phyloP scores from a whole-genome alignment of 2,113 vertebrate genomes.

The Eubucco bourcierii region DNA sequence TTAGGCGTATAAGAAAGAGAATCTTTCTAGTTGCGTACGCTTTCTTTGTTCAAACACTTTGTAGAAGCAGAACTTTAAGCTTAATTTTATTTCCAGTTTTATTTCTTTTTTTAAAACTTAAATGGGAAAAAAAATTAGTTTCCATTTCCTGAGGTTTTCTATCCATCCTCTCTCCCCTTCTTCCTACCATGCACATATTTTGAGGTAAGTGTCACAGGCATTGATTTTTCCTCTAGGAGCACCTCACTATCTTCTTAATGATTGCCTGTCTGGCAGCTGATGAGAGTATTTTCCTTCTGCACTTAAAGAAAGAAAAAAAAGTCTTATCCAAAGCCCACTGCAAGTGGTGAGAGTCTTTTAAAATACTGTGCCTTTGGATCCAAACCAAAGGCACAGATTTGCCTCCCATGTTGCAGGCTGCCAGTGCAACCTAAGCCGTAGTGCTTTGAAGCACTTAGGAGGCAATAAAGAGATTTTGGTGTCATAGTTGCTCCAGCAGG shows the following conservation, averaged over 20 bases:
- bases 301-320: background rate
- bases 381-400: background rate
- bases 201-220: background rate
- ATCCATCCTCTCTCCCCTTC: background rate
- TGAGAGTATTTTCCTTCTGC: conserved; percentile 8
- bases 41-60: background rate
- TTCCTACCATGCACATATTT: background rate
- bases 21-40: background rate
- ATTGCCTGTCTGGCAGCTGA: conserved; percentile 1
- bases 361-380: background rate
- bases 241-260: conserved; percentile 24
- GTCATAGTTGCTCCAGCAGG: background rate
- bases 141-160: background rate
- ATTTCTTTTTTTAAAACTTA: background rate
- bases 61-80: background rate
- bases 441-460: background rate
- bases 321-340: background rate
- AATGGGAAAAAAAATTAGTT: background rate
- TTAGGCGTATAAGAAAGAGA: background rate
- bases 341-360: background rate
- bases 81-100: background rate
- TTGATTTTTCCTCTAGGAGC: conserved; percentile 17
- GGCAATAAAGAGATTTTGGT: background rate
- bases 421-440: background rate
- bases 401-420: background rate